Evolutionary conservation across 2,113 vertebrate species (phyloP), one percentile per base, ranked within the genome.

Genomic region (Sturnira hondurensis): DNA sequence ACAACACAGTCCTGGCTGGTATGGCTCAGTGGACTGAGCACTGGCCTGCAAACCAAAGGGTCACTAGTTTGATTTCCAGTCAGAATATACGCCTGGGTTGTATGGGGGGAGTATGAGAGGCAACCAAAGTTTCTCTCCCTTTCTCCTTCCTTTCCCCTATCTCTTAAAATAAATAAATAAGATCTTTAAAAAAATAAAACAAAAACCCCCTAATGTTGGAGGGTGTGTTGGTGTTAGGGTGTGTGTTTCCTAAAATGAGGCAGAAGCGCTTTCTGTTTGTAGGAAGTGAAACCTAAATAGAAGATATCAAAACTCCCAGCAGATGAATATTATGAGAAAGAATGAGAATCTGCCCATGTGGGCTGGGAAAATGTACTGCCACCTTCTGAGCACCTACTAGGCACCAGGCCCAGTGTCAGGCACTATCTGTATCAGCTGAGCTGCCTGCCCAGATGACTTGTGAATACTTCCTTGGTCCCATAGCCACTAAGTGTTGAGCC

Each of bases 251-350:
- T 96, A 95, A 97, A 89, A 95, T 54, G 74, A 96, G 45, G 45
- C 81, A 93, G 70, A 74, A 86, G 68, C 45, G 93, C 54, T 94
- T 95, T 91, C 33, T 93, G 78, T 89, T 86, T 94, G 56, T 92
- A 95, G 96, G 89, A 95, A 97, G 83, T 96, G 50, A 97, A 96
- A 97, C 83, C 68, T 80, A 38, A 95, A 91, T 47, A 96, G 52
- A 89, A 77, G 73, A 65, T 22, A 87, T 80, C 61, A 96, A 96
- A 97, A 89, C 85, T 86, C 91, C 92, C 71, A 86, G 83, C 14
- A 84, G 50, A 80, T 20, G 33, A 93, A 33, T 65, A 38, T 56
- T 47, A 63, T 81, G 58, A 65, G 16, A 77, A 63, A 92, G 28
- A 91, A 91, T 45, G 38, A 86, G 47, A 94, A 77, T 67, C 71